Conservation (phyloP, 2,888 invertebrate species). For the Aspidapion aeneum region DNA sequence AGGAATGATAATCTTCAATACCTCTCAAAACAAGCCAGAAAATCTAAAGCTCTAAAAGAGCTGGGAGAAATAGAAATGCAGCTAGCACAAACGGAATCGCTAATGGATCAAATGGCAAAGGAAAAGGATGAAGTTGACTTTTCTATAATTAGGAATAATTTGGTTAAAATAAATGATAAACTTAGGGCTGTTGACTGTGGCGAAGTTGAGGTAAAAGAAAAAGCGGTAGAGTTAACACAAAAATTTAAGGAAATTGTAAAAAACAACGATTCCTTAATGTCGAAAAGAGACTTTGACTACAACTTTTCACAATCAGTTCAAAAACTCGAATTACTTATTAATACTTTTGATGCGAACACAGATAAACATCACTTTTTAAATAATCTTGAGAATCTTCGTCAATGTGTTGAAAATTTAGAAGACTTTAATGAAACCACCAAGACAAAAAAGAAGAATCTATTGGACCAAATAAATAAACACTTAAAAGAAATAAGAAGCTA, state of each 20-base stretch:
- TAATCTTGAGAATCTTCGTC: constrained; percentile 22
- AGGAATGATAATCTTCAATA: constrained; percentile 25
- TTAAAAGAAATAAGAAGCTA: neutral
- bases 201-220: constrained; percentile 25
- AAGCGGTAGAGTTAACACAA: constrained; percentile 21
- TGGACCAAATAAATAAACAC: constrained; percentile 12
- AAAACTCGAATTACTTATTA: constrained; percentile 26
- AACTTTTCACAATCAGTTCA: constrained; percentile 24
- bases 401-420: constrained; percentile 23
- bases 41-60: constrained; percentile 23
- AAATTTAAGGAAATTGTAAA: constrained; percentile 23
- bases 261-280: constrained; percentile 19
- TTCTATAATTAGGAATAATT: constrained; percentile 20
- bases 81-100: constrained; percentile 25
- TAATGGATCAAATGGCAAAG: constrained; percentile 17
- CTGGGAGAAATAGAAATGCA: constrained; percentile 28
- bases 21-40: constrained; percentile 21
- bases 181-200: constrained; percentile 23
- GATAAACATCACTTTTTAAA: constrained; percentile 22
- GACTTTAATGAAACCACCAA: constrained; percentile 19
- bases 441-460: constrained; percentile 16
- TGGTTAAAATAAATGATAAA: constrained; percentile 21
- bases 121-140: constrained; percentile 16
- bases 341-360: constrained; percentile 22
- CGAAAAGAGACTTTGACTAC: constrained; percentile 22